A percentile compares a stretch with the other conserved stretches of the same genome.
Conservation (phyloP, 2,797 vertebrate genomes). For the Gadopsis bispinosus region DNA sequence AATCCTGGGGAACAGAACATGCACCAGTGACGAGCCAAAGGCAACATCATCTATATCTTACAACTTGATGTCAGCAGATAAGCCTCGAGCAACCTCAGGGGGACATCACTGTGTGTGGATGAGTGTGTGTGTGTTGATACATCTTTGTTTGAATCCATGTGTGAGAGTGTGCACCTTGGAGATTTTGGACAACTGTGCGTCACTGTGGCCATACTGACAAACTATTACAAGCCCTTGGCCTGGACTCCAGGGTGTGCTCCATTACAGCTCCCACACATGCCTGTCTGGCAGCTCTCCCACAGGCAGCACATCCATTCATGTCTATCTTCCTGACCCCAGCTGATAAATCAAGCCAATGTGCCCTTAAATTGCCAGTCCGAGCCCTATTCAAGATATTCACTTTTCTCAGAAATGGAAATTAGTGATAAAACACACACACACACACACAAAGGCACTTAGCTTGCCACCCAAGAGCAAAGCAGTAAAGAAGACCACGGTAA, state of each 20-base stretch:
- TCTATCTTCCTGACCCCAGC: slow-evolving; percentile 64
- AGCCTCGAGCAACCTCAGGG: slow-evolving; percentile 59
- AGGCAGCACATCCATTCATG: slow-evolving; percentile 73
- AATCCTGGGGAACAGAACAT: slow-evolving; percentile 65
- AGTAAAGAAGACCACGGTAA: slow-evolving; percentile 72
- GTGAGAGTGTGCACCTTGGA: slow-evolving; percentile 22
- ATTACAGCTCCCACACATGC: slow-evolving; percentile 64
- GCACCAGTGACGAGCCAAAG: slow-evolving; percentile 71
- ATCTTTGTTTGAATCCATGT: slow-evolving; percentile 39
- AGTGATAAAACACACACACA: slow-evolving; percentile 58
- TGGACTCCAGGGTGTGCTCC: slow-evolving; percentile 57
- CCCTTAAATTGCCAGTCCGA: slow-evolving; percentile 66
- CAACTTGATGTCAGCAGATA: slow-evolving; percentile 62
- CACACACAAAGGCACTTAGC: slow-evolving; percentile 74
- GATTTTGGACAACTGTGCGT: slow-evolving; percentile 21
- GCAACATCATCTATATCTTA: slow-evolving; percentile 73
- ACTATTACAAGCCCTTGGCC: slow-evolving; percentile 31
- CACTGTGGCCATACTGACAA: slow-evolving; percentile 40
- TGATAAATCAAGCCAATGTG: slow-evolving; percentile 77
- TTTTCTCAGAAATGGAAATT: slow-evolving; percentile 75
- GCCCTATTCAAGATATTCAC: slow-evolving; percentile 67
- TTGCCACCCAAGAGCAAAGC: slow-evolving; percentile 77
- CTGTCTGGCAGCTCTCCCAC: slow-evolving; percentile 69
- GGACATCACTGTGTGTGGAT: slow-evolving; percentile 9
- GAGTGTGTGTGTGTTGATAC: slow-evolving; percentile 20